These are phyloP conservation scores for Camponotus floridanus DNA, from an alignment of 1,140 invertebrate species.

Conservation along the genomic window DNA sequence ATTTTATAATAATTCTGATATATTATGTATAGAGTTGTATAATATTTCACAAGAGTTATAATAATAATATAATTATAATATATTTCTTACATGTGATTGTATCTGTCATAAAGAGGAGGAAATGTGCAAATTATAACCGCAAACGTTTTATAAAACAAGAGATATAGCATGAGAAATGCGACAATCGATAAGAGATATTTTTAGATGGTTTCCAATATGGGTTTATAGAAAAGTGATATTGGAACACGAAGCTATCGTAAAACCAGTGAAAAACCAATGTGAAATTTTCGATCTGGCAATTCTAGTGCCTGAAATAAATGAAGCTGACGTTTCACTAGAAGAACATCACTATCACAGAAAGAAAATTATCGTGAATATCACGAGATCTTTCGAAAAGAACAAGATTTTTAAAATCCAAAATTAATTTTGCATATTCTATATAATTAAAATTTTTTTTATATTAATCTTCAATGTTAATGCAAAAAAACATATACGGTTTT, in stretches of 20 bases:
- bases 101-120: background rate
- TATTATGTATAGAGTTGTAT: background rate
- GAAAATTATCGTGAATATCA: background rate
- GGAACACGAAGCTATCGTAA: constrained; percentile 40
- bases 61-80: background rate
- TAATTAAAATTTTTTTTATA: background rate
- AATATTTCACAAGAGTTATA: constrained; percentile 2
- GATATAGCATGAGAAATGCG: constrained; percentile 9
- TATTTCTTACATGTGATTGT: background rate
- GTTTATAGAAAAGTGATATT: constrained; percentile 60
- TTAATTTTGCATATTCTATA: background rate
- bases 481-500: background rate
- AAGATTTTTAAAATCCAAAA: background rate
- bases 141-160: constrained; percentile 19
- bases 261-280: constrained; percentile 44
- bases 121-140: background rate
- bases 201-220: constrained; percentile 45
- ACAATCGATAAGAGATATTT: constrained; percentile 50
- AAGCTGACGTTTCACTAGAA: constrained; percentile 39
- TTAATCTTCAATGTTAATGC: background rate
- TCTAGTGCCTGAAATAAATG: constrained; percentile 50
- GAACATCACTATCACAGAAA: background rate
- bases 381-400: background rate
- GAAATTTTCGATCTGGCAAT: constrained; percentile 41
- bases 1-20: background rate